A percentile compares a stretch with the other conserved stretches of the same genome.
phyloP scores from a whole-genome alignment of 30 jellyfish, hydroid and myxozoan genomes.

The Aurelia aurita complex sp. Pacific region DNA sequence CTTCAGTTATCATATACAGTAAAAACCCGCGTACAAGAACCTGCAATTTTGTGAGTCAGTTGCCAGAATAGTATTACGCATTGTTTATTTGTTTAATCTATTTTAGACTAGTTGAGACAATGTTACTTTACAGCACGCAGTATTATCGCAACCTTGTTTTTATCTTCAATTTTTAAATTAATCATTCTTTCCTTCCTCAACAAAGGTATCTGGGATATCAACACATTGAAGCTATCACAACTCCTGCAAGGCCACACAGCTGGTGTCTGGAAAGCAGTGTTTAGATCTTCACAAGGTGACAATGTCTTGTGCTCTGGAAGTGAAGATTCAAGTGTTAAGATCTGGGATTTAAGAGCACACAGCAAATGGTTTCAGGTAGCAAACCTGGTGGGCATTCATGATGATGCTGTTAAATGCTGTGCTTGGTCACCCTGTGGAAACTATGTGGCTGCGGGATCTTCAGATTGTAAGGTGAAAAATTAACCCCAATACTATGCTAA shows the following conservation, averaged over 20 bases:
- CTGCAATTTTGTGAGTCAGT: no score
- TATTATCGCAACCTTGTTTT: no score
- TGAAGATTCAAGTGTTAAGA: conserved; percentile 79
- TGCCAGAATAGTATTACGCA: no score
- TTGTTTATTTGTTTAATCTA: no score
- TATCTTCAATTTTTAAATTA: no score
- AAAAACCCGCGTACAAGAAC: no score
- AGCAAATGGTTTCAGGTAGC: conserved; percentile 63
- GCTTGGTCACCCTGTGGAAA: conserved; percentile 93
- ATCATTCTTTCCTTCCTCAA: background rate
- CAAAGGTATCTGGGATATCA: conserved; percentile 79
- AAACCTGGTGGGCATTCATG: conserved; percentile 76
- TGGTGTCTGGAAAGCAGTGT: conserved; percentile 86
- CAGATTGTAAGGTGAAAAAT: conserved; percentile 66
- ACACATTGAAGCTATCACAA: conserved; percentile 46
- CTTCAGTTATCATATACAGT: no score
- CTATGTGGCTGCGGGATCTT: conserved; percentile 92
- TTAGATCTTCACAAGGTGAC: conserved; percentile 36
- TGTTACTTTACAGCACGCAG: no score
- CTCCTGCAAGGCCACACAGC: conserved; percentile 70
- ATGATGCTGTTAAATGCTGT: conserved; percentile 85
- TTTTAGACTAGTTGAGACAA: no score
- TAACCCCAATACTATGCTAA: background rate
- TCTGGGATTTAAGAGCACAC: conserved; percentile 86
- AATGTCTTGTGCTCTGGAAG: conserved; percentile 75